A percentile compares a stretch with the other conserved stretches of the same genome.
Conservation (phyloP, 2,888 invertebrate genomes). For the Cantharis nigra region DNA sequence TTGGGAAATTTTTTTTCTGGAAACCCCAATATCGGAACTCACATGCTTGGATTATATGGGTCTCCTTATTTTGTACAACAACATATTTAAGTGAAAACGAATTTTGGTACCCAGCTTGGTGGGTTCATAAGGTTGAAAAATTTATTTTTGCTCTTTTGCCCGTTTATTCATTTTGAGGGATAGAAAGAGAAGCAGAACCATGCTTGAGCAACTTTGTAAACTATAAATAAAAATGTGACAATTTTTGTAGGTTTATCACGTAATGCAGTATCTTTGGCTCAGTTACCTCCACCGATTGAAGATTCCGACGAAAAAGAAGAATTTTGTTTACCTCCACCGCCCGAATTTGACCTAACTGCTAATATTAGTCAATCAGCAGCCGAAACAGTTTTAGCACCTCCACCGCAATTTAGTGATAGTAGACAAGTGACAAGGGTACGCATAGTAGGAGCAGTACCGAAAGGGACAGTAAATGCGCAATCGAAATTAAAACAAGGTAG, state of each 20-base stretch:
- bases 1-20: too few relatives aligned
- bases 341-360: slow-evolving; percentile 60
- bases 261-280: slow-evolving; percentile 76
- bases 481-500: slow-evolving; percentile 52
- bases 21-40: too few relatives aligned
- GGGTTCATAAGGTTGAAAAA: too few relatives aligned
- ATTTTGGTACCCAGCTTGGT: too few relatives aligned
- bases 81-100: too few relatives aligned
- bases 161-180: too few relatives aligned
- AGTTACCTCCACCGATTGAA: slow-evolving; percentile 79
- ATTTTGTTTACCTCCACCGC: slow-evolving; percentile 65
- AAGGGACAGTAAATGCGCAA: slow-evolving; percentile 53
- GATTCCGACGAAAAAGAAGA: slow-evolving; percentile 71
- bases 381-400: slow-evolving; percentile 71
- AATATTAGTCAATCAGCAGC: slow-evolving; percentile 43
- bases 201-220: too few relatives aligned
- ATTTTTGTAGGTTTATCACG: slow-evolving; percentile 56
- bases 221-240: neutral
- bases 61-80: too few relatives aligned
- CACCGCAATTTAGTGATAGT: slow-evolving; percentile 88
- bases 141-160: too few relatives aligned
- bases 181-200: too few relatives aligned
- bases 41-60: too few relatives aligned
- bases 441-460: slow-evolving; percentile 84
- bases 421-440: slow-evolving; percentile 68